These are phyloP conservation scores for Megalops cyprinoides DNA, from an alignment of 2,797 vertebrate genomes.

Conservation along the genomic window DNA sequence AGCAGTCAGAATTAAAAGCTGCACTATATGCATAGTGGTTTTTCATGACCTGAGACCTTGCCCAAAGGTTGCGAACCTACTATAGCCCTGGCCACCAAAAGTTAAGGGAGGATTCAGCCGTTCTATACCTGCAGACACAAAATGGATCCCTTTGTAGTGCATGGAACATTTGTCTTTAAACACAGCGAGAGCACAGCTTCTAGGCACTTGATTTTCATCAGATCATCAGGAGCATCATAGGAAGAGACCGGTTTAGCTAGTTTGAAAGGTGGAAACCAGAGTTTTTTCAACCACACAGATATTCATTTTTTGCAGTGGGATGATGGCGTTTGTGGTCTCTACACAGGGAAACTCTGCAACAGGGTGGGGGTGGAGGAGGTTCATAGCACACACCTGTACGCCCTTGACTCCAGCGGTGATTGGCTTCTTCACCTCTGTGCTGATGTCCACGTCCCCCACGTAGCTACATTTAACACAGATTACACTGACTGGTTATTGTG, in stretches of 20 bases:
- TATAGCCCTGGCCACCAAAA: no score
- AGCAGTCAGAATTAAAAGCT: neutral
- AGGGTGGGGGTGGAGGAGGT: neutral
- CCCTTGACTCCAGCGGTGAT: constrained; percentile 87
- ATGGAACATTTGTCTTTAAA: constrained; percentile 14
- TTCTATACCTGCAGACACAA: neutral
- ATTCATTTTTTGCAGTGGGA: neutral
- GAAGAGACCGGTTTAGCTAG: constrained; percentile 14
- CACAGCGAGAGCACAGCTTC: no score
- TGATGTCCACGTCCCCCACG: constrained; percentile 87
- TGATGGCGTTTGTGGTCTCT: neutral
- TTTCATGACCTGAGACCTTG: neutral
- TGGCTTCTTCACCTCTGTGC: constrained; percentile 81
- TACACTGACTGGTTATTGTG: neutral
- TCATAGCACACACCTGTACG: constrained; percentile 74
- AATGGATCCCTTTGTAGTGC: neutral
- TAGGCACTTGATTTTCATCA: neutral
- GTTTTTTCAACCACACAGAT: neutral
- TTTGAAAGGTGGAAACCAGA: constrained; percentile 10
- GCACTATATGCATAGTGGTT: neutral
- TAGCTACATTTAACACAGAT: constrained; percentile 72
- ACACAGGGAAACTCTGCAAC: neutral
- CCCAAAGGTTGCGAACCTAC: neutral
- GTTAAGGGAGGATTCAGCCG: neutral
- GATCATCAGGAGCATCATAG: neutral